Conservation (phyloP, 2,888 invertebrate species). For the Enoplolaimus lenunculus region DNA sequence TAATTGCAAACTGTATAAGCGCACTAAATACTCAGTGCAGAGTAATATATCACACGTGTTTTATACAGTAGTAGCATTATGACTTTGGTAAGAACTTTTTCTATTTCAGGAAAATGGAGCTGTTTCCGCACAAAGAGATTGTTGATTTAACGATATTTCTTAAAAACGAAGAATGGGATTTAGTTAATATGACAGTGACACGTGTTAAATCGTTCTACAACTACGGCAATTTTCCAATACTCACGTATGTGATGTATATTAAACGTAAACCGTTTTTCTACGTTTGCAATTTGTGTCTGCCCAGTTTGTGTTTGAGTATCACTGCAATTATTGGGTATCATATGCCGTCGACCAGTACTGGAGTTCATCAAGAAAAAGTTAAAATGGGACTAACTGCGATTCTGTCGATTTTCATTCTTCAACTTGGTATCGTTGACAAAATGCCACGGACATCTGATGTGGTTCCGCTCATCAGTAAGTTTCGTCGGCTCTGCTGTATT, state of each 20-base stretch:
- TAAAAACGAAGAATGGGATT: constrained; percentile 69
- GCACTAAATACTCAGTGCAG: no score
- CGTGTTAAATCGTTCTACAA: constrained; percentile 16
- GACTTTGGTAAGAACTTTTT: no score
- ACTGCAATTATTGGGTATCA: constrained; percentile 23
- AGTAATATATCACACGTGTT: no score
- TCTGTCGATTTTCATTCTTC: constrained; percentile 22
- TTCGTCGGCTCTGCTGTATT: no score
- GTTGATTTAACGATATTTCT: constrained; percentile 73
- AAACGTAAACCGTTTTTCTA: constrained; percentile 22
- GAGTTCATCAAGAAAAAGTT: constrained; percentile 22
- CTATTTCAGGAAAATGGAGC: constrained; percentile 39
- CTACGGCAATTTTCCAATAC: constrained; percentile 23
- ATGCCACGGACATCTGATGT: constrained; percentile 23
- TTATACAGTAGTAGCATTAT: no score
- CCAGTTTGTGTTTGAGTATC: constrained; percentile 15
- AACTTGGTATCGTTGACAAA: constrained; percentile 22
- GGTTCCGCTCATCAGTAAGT: constrained; percentile 22
- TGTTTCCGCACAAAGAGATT: constrained; percentile 58
- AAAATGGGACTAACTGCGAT: constrained; percentile 13
- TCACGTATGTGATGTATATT: constrained; percentile 17
- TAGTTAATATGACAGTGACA: constrained; percentile 45
- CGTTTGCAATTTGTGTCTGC: constrained; percentile 19
- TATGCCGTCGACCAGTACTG: constrained; percentile 21
- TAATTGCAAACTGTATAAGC: no score